Conservation (phyloP, 2,888 invertebrate genomes). For the Drosophila emarginata region DNA sequence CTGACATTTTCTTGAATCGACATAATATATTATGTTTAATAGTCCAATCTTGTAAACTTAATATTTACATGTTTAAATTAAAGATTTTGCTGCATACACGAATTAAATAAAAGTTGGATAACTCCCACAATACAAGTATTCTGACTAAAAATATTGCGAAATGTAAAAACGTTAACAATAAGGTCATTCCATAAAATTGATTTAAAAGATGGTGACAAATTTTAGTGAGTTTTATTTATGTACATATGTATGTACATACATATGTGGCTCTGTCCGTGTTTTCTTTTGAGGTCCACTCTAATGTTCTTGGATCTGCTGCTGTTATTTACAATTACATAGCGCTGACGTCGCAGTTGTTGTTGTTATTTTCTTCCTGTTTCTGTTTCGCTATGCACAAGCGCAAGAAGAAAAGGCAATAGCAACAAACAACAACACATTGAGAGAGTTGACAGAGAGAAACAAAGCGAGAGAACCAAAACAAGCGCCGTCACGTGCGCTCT, state of each 20-base stretch:
- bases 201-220: neutral
- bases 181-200: neutral
- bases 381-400: constrained; percentile 56
- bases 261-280: too few species aligned
- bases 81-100: too few species aligned
- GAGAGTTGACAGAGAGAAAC: neutral
- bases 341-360: constrained; percentile 37
- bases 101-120: too few species aligned
- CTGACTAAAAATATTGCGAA: too few species aligned
- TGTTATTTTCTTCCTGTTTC: constrained; percentile 58
- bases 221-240: neutral
- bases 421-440: constrained; percentile 36
- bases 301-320: constrained; percentile 42
- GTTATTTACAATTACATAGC: constrained; percentile 58
- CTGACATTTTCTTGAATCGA: neutral
- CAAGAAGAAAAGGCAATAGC: constrained; percentile 40
- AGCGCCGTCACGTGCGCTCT: constrained; percentile 42
- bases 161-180: neutral
- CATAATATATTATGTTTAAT: too few species aligned
- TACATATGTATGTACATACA: neutral
- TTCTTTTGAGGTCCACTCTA: constrained; percentile 49
- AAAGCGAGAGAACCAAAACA: constrained; percentile 14
- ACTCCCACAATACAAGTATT: too few species aligned
- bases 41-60: too few species aligned
- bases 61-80: too few species aligned